These are phyloP conservation scores for Ophiothrix spiculata DNA, from an alignment of 35 echinoderm and acorn worm species.

Conservation along the genomic window DNA sequence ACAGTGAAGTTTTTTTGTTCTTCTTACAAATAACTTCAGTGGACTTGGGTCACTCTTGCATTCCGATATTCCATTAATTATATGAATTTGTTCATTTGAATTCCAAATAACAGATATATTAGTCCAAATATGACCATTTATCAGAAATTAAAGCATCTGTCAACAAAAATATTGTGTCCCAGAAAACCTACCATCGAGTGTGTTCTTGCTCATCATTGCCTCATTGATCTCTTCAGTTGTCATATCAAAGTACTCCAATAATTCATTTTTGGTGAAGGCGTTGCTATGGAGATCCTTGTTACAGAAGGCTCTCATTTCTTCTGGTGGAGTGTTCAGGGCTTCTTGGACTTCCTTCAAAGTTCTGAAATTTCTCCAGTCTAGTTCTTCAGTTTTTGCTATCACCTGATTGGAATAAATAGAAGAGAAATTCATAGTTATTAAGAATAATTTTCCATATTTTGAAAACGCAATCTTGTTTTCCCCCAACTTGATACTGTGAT, in stretches of 20 bases:
- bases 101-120: not conserved
- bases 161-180: too few relatives aligned
- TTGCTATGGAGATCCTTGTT: constrained; percentile 49
- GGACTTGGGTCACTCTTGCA: too few relatives aligned
- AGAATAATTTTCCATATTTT: too few relatives aligned
- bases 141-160: too few relatives aligned
- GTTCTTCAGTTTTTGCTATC: constrained; percentile 79
- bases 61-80: too few relatives aligned
- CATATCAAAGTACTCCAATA: constrained; percentile 63
- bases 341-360: constrained; percentile 61
- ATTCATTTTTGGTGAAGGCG: constrained; percentile 73
- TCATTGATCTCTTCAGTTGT: constrained; percentile 74
- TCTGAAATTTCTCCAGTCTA: constrained; percentile 74
- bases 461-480: too few relatives aligned
- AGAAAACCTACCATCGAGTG: constrained; percentile 85
- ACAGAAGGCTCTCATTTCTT: constrained; percentile 59
- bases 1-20: too few relatives aligned
- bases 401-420: constrained; percentile 41
- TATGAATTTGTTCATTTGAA: not conserved
- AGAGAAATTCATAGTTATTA: too few relatives aligned
- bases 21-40: too few relatives aligned
- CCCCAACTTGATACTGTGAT: too few relatives aligned
- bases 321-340: constrained; percentile 37
- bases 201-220: constrained; percentile 76
- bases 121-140: not conserved